Evolutionary conservation across 2,797 vertebrate genomes (phyloP).

Genomic region (Anableps anableps): DNA sequence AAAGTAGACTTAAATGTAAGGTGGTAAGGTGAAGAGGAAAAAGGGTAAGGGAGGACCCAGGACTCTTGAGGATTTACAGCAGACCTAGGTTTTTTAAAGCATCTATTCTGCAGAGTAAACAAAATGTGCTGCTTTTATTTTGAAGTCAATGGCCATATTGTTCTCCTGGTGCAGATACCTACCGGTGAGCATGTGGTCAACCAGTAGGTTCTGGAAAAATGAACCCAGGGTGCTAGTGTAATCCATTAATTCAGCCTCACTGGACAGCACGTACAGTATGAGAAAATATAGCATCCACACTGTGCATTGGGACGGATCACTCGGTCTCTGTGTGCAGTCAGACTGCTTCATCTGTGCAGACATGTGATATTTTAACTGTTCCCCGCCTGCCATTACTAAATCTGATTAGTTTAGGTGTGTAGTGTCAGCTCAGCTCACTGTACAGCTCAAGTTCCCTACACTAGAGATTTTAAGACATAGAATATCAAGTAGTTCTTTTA

Average conservation of each 20-base stretch:
- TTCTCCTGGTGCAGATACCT: slow-evolving; percentile 36
- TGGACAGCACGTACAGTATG: slow-evolving; percentile 36
- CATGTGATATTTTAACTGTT: slow-evolving; percentile 2
- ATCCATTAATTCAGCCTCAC: slow-evolving; percentile 73
- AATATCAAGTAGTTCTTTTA: slow-evolving; percentile 1
- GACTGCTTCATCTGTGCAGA: slow-evolving; percentile 11
- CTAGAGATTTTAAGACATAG: neutral
- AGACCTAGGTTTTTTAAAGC: neutral
- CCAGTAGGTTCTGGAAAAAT: slow-evolving; percentile 59
- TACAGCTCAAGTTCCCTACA: neutral
- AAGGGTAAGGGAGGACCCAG: neutral
- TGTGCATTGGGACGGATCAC: neutral
- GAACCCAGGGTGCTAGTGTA: slow-evolving; percentile 50
- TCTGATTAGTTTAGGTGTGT: neutral
- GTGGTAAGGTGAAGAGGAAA: neutral
- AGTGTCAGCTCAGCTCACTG: neutral
- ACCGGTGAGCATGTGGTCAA: slow-evolving; percentile 75
- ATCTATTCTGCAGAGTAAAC: neutral
- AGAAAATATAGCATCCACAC: neutral
- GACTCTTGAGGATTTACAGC: neutral
- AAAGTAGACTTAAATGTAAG: neutral
- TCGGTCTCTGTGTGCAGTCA: slow-evolving; percentile 12
- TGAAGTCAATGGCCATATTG: slow-evolving; percentile 3
- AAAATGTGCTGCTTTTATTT: neutral
- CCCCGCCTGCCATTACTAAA: neutral